phyloP scores from a whole-genome alignment of 2,797 vertebrate species.

The Enteromius unitaeniatus region DNA sequence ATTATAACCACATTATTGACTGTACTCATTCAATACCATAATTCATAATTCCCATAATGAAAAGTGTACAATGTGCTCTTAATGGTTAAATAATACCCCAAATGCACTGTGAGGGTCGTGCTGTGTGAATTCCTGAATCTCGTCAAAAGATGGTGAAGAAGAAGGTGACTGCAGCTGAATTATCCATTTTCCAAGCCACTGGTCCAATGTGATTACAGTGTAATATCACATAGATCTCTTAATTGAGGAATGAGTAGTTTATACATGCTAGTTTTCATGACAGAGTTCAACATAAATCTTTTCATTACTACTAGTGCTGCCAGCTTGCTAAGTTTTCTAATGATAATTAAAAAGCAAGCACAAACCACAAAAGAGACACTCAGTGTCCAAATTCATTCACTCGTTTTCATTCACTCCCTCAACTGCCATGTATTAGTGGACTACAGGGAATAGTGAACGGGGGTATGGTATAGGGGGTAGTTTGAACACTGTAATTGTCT shows the following conservation, averaged over 20 bases:
- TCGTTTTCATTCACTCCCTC: background rate
- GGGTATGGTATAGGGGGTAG: background rate
- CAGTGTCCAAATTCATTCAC: background rate
- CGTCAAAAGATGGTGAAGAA: background rate
- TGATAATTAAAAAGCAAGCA: background rate
- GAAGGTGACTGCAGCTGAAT: no score
- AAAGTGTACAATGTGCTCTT: no score
- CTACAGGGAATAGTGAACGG: background rate
- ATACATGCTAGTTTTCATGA: background rate
- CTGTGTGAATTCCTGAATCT: background rate
- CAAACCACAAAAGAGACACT: background rate
- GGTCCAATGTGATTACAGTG: no score
- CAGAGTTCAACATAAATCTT: background rate
- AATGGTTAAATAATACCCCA: background rate
- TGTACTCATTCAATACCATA: no score
- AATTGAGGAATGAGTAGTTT: background rate
- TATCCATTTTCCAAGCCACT: no score
- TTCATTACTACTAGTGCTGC: background rate
- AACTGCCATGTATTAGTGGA: background rate
- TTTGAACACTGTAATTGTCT: background rate
- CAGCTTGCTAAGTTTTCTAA: no score
- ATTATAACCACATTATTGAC: no score
- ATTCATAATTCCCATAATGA: no score
- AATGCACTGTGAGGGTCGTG: background rate
- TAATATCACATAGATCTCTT: background rate